Evolutionary conservation across 2,888 invertebrate species (phyloP).

Genomic region (Torymus auratus): DNA sequence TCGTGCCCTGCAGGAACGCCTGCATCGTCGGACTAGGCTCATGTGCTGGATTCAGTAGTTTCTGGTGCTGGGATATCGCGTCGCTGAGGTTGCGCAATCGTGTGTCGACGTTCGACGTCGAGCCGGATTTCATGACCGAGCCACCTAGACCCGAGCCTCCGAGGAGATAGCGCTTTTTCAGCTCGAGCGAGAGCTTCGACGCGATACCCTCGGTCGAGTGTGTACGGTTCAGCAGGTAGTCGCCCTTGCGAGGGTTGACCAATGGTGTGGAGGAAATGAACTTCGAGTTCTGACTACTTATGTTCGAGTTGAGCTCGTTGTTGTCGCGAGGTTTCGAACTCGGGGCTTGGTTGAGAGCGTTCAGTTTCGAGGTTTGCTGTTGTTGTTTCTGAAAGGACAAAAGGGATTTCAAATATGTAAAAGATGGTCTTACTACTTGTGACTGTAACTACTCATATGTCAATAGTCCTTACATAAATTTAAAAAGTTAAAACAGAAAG

Average conservation of each 20-base stretch:
- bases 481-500: no score
- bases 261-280: constrained; percentile 71
- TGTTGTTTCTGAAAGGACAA: constrained; percentile 40
- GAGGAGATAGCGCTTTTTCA: constrained; percentile 90
- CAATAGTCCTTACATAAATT: no score
- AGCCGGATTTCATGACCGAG: constrained; percentile 88
- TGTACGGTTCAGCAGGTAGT: constrained; percentile 88
- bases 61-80: constrained; percentile 92
- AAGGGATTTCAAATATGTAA: background rate
- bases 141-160: constrained; percentile 84
- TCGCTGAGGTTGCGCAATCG: constrained; percentile 90
- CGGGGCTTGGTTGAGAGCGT: constrained; percentile 58
- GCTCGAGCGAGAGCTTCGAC: constrained; percentile 90
- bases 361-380: constrained; percentile 63
- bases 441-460: no score
- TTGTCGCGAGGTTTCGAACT: background rate
- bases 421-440: no score
- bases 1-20: constrained; percentile 80
- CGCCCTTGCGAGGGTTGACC: constrained; percentile 82
- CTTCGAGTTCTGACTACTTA: constrained; percentile 38
- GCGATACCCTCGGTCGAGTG: constrained; percentile 93
- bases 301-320: constrained; percentile 35
- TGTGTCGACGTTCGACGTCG: constrained; percentile 89
- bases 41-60: constrained; percentile 87
- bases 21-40: constrained; percentile 84